These are phyloP conservation scores for Rousettus leschenaultii DNA, from an alignment of 2,113 vertebrate genomes.

Conservation along the genomic window DNA sequence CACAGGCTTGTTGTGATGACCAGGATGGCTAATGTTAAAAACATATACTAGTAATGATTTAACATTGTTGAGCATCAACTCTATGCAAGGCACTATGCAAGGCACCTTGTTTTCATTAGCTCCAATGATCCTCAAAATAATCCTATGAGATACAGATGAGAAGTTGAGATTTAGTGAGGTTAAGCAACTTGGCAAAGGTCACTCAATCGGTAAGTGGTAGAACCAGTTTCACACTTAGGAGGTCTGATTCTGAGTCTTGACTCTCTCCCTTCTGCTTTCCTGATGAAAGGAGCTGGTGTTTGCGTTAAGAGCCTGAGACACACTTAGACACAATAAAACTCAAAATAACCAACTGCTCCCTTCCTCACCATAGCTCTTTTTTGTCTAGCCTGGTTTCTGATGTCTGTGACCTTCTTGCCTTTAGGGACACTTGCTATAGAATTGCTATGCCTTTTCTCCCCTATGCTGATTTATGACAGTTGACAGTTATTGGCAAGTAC, in stretches of 20 bases:
- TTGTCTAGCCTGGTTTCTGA: background rate
- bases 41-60: background rate
- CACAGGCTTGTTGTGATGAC: background rate
- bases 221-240: background rate
- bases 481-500: constrained; percentile 41
- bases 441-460: background rate
- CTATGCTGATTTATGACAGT: background rate
- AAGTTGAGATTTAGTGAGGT: background rate
- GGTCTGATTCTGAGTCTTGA: background rate
- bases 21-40: background rate
- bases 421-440: background rate
- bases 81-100: background rate
- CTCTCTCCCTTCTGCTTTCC: background rate
- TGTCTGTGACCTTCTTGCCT: background rate
- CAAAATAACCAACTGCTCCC: background rate
- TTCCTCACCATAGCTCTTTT: fast-evolving
- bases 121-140: background rate
- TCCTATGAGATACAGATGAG: background rate
- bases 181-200: background rate
- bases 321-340: background rate
- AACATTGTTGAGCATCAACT: fast-evolving
- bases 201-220: background rate
- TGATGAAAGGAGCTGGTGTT: background rate
- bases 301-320: background rate
- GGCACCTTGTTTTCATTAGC: background rate